A percentile compares a stretch with the other conserved stretches of the same genome.
Conservation (phyloP, 1,140 invertebrate genomes). For the Mya arenaria region DNA sequence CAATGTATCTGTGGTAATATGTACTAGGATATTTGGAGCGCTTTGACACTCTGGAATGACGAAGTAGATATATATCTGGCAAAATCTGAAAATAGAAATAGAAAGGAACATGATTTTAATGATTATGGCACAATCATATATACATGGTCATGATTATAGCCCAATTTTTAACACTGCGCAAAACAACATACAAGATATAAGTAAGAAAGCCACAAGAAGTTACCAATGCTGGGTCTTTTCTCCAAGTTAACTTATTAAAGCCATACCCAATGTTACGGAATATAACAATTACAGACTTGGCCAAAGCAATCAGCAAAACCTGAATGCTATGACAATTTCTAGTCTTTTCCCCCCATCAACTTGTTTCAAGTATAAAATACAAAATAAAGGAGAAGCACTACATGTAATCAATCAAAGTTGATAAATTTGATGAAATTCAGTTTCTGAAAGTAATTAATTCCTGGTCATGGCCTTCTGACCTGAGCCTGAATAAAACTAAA, state of each 20-base stretch:
- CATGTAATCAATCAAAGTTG: no score
- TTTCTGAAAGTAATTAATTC: no score
- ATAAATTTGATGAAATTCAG: no score
- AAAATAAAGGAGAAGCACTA: no score
- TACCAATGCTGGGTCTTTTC: no score
- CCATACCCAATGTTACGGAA: neutral
- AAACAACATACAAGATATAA: no score
- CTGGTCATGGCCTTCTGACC: no score
- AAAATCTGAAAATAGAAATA: conserved; percentile 46
- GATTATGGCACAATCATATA: neutral
- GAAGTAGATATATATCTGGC: conserved; percentile 17
- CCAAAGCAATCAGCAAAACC: neutral
- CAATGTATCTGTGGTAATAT: conserved; percentile 40
- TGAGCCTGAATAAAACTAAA: no score
- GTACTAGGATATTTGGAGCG: conserved; percentile 44
- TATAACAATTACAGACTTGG: neutral
- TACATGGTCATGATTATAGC: neutral
- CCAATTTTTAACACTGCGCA: neutral
- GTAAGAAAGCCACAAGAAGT: no score
- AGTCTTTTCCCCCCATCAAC: no score
- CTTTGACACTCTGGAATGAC: conserved; percentile 47
- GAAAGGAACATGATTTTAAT: neutral
- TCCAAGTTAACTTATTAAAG: neutral
- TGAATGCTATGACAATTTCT: neutral
- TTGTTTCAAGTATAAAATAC: no score